Percentiles rank a stretch among this genome's conserved stretches.
phyloP scores from a whole-genome alignment of 1,140 invertebrate genomes.

The Harlomillsia oculata region DNA sequence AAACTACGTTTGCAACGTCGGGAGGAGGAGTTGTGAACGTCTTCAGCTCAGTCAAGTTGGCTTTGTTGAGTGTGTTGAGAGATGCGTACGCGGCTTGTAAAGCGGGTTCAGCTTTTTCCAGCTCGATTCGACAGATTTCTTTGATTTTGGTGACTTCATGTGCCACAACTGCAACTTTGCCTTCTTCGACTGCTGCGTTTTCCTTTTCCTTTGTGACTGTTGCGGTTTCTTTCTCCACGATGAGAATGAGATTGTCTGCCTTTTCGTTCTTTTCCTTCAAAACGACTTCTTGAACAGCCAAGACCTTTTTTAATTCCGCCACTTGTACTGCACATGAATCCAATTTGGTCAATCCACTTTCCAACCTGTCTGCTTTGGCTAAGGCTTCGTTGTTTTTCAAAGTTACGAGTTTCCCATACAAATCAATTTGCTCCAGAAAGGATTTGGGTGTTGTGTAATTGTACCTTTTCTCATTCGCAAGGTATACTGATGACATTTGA shows the following conservation, averaged over 20 bases:
- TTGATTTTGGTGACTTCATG: slow-evolving; percentile 88
- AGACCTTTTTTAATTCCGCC: slow-evolving; percentile 79
- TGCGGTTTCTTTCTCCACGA: slow-evolving; percentile 86
- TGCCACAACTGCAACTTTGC: slow-evolving; percentile 82
- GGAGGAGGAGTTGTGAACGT: slow-evolving; percentile 80
- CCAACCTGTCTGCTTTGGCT: slow-evolving; percentile 71
- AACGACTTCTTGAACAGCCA: slow-evolving; percentile 87
- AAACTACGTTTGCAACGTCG: slow-evolving; percentile 84
- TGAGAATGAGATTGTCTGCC: slow-evolving; percentile 85
- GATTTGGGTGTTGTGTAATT: slow-evolving; percentile 97
- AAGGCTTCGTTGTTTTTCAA: slow-evolving; percentile 71
- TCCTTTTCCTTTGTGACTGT: slow-evolving; percentile 86
- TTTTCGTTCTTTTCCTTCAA: slow-evolving; percentile 90
- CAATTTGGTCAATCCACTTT: slow-evolving; percentile 88
- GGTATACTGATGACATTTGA: slow-evolving; percentile 71
- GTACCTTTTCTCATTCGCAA: slow-evolving; percentile 79
- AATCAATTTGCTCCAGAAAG: slow-evolving; percentile 87
- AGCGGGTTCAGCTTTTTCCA: slow-evolving; percentile 91
- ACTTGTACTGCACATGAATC: slow-evolving; percentile 78
- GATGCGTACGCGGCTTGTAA: slow-evolving; percentile 85
- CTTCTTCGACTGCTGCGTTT: slow-evolving; percentile 81
- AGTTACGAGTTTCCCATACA: slow-evolving; percentile 77
- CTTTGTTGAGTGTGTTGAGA: slow-evolving; percentile 90
- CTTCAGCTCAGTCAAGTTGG: slow-evolving; percentile 90
- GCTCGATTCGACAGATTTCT: slow-evolving; percentile 83